Conservation (phyloP, 2,888 invertebrate species). For the Drosophila tripunctata region DNA sequence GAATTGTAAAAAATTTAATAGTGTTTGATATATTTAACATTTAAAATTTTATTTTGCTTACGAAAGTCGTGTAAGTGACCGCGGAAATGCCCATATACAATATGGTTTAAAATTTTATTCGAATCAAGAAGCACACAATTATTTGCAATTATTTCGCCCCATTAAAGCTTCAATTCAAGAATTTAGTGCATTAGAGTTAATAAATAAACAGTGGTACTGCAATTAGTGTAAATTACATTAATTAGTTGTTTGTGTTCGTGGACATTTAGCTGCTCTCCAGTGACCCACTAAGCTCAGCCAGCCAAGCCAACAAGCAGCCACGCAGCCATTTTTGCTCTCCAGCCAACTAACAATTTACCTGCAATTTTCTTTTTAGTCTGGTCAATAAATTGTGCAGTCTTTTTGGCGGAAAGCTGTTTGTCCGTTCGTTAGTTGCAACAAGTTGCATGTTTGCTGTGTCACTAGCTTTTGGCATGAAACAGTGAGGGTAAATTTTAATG, state of each 20-base stretch:
- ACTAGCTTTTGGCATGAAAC: constrained; percentile 9
- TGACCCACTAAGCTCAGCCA: not conserved
- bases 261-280: constrained; percentile 5
- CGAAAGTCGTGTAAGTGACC: no score
- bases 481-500: constrained; percentile 45
- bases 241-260: constrained; percentile 56
- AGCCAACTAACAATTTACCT: not conserved
- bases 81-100: no score
- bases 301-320: not conserved
- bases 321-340: not conserved
- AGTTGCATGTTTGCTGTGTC: constrained; percentile 15
- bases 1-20: no score
- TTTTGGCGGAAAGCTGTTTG: constrained; percentile 32
- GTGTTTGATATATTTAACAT: no score
- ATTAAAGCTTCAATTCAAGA: not conserved
- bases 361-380: constrained; percentile 1
- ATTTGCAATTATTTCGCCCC: not conserved
- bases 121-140: not conserved
- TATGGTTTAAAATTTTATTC: no score
- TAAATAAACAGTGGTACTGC: constrained; percentile 36
- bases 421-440: constrained; percentile 4
- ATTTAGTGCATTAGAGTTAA: constrained; percentile 41
- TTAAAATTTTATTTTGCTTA: no score
- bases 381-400: constrained; percentile 42
- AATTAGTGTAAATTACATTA: constrained; percentile 63